Base-by-base conservation (phyloP, 2,888 invertebrate species). In the Theretra japonica region DNA sequence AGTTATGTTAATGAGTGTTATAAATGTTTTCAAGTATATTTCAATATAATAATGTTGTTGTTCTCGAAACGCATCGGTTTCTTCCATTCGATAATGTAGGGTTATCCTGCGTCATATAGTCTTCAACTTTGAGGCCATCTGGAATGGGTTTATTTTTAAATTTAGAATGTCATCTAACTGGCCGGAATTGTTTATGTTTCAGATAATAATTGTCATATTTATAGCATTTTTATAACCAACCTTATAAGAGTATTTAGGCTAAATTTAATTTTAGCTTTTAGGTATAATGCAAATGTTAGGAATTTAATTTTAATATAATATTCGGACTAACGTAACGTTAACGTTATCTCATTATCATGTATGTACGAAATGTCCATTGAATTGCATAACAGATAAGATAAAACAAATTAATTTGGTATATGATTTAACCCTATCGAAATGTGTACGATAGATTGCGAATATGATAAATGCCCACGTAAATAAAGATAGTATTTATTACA, bases 51-150 rank as follows among this genome's bases (percentile, higher is more conserved):
- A 48, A 62, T 59, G 76, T 75, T 75, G 73, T 76, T 77, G 75
- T 75, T 70, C 77, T 75, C 59, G 68, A 73, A 62, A 70, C 68
- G 69, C 70, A 74, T 73, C 68, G 85, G 82, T 80, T 83, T 84
- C 82, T 84, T 85, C 84, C 84, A 84, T 76, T 76, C 76, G 81
- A 78, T 81, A 79, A 79, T 74, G 75, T 74, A 58, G 76, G 70
- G 74, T 77, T 77, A 78, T 76, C 75, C 75, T 74, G 48, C 65
- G 65, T 65, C 65, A 65, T 48, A 41, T 23, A 65, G 23, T 48
- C 65, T 65, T 65, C 65, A 65, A 48, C 65, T 65, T 65, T 48
- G 65, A 65, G 65, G 65, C 65, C 65, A 65, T 58, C 73, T 59
- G 60, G 68, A 73, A 69, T 69, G 73, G 60, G 41, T 68, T 62